Evolutionary conservation across 2,888 invertebrate genomes (phyloP), one percentile per base, ranked within the genome.

Genomic region (Lottia scabra): DNA sequence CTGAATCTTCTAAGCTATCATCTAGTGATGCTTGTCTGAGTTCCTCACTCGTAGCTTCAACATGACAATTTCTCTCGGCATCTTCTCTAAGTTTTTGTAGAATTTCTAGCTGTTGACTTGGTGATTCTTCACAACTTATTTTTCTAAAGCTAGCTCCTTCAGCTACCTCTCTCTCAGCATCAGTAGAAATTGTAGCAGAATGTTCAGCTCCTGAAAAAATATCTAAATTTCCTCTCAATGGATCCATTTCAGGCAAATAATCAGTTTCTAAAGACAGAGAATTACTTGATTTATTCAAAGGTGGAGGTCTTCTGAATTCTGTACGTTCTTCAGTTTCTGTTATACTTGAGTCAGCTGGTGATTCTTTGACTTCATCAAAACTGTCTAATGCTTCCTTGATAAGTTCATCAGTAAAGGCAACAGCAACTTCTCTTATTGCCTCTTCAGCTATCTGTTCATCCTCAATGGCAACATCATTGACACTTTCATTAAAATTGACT

Each of bases 221-320:
- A 68, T 83, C 82, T 69, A 83, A 72, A 69, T 78, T 83, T 1
- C 85, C 85, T 62, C 81, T 81, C 23, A 86, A 73, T 0, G 85
- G 85, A 65, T 87, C 87, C 79, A 85, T 82, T 43, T 73, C 79
- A 0, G 83, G 80, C 46, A 87, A 76, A 45, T 87, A 87, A 46
- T 86, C 85, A 1, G 87, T 87, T 76, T 87, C 87, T 13, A 86
- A 68, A 27, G 82, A 75, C 38, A 71, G 75, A 3, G 30, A 27
- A 48, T 65, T 43, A 56, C 23, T 56, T 56, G 56, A 19, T 10
- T 56, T 56, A 23, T 56, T 56, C 56, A 56, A 56, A 56, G 56
- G 23, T 56, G 56, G 56, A 56, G 19, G 13, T 19, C 56, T 12
- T 19, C 23, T 56, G 19, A 23, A 23, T 10, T n/a, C 19, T 56